Conservation (phyloP, 2,113 vertebrate genomes). For the Pangasianodon hypophthalmus region DNA sequence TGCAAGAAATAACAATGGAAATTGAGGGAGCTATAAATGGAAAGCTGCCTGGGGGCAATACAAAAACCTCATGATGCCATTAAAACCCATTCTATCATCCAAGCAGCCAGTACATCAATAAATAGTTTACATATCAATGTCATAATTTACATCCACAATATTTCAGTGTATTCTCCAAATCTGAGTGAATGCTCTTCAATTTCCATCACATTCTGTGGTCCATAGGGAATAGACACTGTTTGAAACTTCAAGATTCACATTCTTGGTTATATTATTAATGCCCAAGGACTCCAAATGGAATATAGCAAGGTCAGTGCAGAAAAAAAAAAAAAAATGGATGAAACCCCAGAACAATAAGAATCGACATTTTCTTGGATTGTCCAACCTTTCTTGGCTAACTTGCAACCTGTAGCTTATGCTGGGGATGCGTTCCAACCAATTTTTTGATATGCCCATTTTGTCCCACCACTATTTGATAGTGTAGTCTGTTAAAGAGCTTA, state of each 20-base stretch:
- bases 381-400: background rate
- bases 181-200: background rate
- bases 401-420: background rate
- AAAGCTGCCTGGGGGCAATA: background rate
- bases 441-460: background rate
- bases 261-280: background rate
- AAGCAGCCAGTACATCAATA: background rate
- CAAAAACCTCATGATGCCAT: background rate
- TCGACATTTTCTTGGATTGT: background rate
- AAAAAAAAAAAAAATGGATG: background rate
- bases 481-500: background rate
- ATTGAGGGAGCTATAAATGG: background rate
- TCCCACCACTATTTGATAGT: background rate
- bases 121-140: conserved; percentile 5
- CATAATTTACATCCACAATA: background rate
- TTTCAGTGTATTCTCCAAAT: background rate
- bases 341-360: background rate
- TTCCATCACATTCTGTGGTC: background rate
- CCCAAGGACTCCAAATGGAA: background rate
- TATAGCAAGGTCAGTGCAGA: background rate
- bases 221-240: background rate
- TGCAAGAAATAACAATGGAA: background rate
- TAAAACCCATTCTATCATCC: background rate
- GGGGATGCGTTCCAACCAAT: background rate
- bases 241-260: background rate